Evolutionary conservation across 2,797 vertebrate species (phyloP).

Genomic region (Oceanodroma leucorhoa): DNA sequence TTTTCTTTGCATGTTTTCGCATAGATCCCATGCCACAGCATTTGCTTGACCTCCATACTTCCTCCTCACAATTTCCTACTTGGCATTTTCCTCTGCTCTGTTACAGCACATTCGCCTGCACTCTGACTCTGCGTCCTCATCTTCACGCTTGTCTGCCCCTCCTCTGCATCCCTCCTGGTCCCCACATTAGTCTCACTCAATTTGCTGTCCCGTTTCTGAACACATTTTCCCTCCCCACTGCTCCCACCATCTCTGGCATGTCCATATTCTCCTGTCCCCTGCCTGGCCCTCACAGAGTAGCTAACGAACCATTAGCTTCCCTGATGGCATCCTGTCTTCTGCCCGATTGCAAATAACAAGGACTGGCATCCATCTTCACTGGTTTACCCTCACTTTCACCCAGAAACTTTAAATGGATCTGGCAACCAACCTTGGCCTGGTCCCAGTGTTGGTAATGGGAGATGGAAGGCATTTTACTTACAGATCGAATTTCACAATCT

Average conservation of each 20-base stretch:
- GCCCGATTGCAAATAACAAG: neutral
- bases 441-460: accelerated
- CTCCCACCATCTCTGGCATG: neutral
- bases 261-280: conserved; percentile 10
- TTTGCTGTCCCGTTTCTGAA: neutral
- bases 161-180: conserved; percentile 23
- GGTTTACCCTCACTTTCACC: neutral
- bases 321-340: conserved; percentile 17
- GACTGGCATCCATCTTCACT: conserved; percentile 1
- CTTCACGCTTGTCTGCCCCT: neutral
- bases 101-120: neutral
- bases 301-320: conserved; percentile 28
- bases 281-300: neutral
- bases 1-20: neutral
- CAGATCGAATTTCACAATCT: neutral
- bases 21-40: neutral
- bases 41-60: neutral
- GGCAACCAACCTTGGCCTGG: neutral
- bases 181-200: conserved; percentile 56
- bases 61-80: neutral
- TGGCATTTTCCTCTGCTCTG: neutral
- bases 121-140: neutral
- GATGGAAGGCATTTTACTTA: neutral
- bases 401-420: conserved; percentile 1
- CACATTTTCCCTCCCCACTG: neutral